phyloP scores from a whole-genome alignment of 1,140 invertebrate species.

The Onthophagus taurus region DNA sequence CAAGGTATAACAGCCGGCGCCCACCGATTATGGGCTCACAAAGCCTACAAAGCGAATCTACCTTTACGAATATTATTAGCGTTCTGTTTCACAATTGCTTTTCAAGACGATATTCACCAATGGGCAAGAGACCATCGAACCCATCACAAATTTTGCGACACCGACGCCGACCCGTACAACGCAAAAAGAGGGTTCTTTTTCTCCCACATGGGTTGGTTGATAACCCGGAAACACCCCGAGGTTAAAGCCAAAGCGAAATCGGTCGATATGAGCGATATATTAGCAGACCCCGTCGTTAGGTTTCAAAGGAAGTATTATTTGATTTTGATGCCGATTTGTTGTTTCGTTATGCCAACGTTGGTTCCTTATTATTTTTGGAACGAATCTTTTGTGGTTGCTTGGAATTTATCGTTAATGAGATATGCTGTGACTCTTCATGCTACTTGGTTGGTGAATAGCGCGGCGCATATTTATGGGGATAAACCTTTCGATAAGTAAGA shows the following conservation, averaged over 20 bases:
- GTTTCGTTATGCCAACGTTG: constrained; percentile 10
- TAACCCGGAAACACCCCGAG: constrained; percentile 49
- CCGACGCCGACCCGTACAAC: constrained; percentile 86
- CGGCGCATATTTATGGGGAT: constrained; percentile 57
- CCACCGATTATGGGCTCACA: constrained; percentile 60
- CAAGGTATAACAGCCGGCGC: constrained; percentile 52
- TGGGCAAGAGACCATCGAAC: constrained; percentile 81
- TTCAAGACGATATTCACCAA: constrained; percentile 58
- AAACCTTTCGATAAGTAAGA: constrained; percentile 55
- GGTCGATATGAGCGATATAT: constrained; percentile 62
- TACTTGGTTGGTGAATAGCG: constrained; percentile 64
- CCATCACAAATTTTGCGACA: constrained; percentile 87
- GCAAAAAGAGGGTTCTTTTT: constrained; percentile 55
- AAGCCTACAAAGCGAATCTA: constrained; percentile 54
- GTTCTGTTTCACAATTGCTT: constrained; percentile 35
- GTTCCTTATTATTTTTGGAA: constrained; percentile 14
- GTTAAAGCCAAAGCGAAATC: constrained; percentile 54
- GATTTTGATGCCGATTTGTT: constrained; percentile 3
- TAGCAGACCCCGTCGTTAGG: constrained; percentile 56
- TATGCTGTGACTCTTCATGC: constrained; percentile 49
- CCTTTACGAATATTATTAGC: constrained; percentile 50
- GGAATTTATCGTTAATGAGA: constrained; percentile 27
- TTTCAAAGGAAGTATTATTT: constrained; percentile 50
- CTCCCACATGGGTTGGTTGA: constrained; percentile 54
- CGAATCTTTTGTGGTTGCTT: constrained; percentile 1